Percentiles rank a stretch among this genome's conserved stretches.
These are phyloP conservation scores for rabbit (Oryctolagus cuniculus) DNA, from an alignment of 2,113 vertebrate genomes.

Conservation along the genomic window DNA sequence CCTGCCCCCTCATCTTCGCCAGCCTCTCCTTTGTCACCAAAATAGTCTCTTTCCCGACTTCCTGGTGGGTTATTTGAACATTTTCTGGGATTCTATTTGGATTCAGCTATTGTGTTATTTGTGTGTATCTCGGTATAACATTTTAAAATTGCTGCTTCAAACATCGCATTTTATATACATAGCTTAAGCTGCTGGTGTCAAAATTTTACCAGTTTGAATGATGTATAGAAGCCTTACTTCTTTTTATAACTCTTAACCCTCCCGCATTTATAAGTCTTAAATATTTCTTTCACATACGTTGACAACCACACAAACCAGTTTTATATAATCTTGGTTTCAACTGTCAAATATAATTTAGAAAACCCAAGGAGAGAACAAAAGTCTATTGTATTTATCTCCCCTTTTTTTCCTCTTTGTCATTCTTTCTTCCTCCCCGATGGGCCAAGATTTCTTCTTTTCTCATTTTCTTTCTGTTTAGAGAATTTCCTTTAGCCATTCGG, in stretches of 20 bases:
- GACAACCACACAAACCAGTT: constrained; percentile 11
- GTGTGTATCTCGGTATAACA: background rate
- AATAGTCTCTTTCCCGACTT: background rate
- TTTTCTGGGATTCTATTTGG: background rate
- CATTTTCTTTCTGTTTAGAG: constrained; percentile 37
- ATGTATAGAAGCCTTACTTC: constrained; percentile 42
- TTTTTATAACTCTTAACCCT: constrained; percentile 36
- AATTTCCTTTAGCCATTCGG: constrained; percentile 39
- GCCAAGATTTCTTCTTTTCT: constrained; percentile 52
- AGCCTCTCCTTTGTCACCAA: background rate
- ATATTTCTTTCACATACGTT: constrained; percentile 27
- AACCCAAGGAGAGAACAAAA: constrained; percentile 49
- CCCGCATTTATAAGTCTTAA: constrained; percentile 41
- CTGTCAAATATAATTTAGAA: constrained; percentile 55
- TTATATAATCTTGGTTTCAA: constrained; percentile 56
- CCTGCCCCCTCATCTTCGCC: no score
- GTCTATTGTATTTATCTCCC: constrained; percentile 34
- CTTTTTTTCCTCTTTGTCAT: constrained; percentile 22
- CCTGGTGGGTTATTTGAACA: background rate
- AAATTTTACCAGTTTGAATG: constrained; percentile 46
- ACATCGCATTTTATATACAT: background rate
- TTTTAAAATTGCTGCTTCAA: constrained; percentile 53
- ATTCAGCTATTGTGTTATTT: constrained; percentile 28
- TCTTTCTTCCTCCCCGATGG: constrained; percentile 31
- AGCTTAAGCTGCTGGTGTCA: constrained; percentile 12